Percentiles rank a stretch among this genome's conserved stretches.
Evolutionary conservation across 2,888 invertebrate genomes (phyloP).

Genomic region (Trachelus iudaicus): DNA sequence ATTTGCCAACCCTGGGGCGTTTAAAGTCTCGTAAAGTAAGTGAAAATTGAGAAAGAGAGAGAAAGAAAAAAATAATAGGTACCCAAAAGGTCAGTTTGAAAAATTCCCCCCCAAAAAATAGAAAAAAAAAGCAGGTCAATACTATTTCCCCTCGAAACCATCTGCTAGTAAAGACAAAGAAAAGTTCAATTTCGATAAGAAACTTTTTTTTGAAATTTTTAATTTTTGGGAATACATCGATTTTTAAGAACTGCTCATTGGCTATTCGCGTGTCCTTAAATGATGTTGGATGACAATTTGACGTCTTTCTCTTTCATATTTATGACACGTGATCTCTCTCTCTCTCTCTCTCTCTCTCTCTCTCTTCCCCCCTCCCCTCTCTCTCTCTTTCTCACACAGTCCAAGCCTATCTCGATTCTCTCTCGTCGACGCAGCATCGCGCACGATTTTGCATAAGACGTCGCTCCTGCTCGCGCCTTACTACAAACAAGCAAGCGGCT

Average conservation of each 20-base stretch:
- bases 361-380: no score
- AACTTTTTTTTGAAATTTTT: no score
- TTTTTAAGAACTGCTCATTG: no score
- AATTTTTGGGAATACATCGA: no score
- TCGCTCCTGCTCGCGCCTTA: conserved; percentile 6
- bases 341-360: no score
- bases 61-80: conserved; percentile 8
- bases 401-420: background rate
- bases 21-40: conserved; percentile 51
- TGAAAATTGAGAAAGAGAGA: conserved; percentile 12
- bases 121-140: background rate
- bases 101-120: background rate
- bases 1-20: conserved; percentile 38
- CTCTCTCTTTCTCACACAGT: no score
- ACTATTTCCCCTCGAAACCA: background rate
- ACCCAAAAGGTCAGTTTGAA: background rate
- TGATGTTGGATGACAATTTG: no score
- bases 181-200: no score
- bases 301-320: no score
- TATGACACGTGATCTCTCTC: no score
- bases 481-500: conserved; percentile 15
- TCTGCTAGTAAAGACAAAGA: no score
- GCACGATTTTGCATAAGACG: conserved; percentile 9
- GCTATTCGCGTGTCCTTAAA: no score
- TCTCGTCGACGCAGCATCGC: background rate